phyloP scores from a whole-genome alignment of 2,113 vertebrate genomes.

The Pedionomus torquatus region DNA sequence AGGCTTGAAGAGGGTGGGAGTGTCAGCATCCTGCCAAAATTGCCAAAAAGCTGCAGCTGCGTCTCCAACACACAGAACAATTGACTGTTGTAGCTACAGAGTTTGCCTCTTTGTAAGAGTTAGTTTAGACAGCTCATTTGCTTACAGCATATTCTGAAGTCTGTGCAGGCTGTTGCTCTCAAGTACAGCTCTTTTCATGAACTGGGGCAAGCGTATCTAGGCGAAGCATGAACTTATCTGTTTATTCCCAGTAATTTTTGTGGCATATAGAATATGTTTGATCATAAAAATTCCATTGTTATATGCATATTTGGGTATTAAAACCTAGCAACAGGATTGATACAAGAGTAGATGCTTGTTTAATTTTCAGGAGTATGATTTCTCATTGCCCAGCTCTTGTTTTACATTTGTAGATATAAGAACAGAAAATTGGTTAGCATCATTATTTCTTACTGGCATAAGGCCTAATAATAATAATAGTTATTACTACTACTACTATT shows the following conservation, averaged over 20 bases:
- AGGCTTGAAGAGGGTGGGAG: not conserved
- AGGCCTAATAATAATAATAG: not conserved
- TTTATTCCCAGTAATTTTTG: not conserved
- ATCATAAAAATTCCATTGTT: not conserved
- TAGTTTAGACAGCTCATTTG: not conserved
- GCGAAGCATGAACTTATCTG: not conserved
- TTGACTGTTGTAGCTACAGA: not conserved
- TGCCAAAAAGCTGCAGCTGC: not conserved
- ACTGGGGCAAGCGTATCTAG: not conserved
- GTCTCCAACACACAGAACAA: not conserved
- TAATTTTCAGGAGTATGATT: conserved; percentile 5
- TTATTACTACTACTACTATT: too few species aligned
- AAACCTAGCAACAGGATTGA: not conserved
- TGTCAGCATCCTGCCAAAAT: not conserved
- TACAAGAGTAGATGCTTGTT: not conserved
- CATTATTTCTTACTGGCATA: not conserved
- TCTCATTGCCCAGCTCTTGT: not conserved
- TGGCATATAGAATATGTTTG: not conserved
- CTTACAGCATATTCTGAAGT: not conserved
- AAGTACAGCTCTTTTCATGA: not conserved
- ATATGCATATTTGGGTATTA: not conserved
- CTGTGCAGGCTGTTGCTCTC: not conserved
- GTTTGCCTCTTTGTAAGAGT: not conserved
- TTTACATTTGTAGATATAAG: not conserved
- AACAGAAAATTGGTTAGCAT: not conserved